Conservation (phyloP, 2,113 vertebrate species). For the Toxotes chatareus region DNA sequence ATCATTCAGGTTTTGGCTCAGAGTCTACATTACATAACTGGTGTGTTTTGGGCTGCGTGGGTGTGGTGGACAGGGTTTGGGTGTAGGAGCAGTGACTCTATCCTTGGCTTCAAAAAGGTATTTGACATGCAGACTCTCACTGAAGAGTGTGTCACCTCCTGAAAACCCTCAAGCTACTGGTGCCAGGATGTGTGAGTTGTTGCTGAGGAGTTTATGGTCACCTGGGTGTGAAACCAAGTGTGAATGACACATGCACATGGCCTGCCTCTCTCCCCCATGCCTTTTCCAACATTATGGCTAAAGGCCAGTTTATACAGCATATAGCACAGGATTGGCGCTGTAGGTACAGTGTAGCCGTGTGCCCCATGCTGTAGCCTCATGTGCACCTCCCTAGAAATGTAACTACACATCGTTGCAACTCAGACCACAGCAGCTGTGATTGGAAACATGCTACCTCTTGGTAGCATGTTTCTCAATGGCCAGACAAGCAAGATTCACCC, state of each 20-base stretch:
- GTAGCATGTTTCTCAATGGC: too few relatives aligned
- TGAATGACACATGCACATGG: conserved; percentile 33
- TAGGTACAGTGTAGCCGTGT: too few relatives aligned
- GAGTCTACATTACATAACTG: conserved; percentile 52
- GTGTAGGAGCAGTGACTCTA: conserved; percentile 13
- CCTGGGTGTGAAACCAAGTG: conserved; percentile 45
- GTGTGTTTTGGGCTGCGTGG: conserved; percentile 49
- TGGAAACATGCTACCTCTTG: too few relatives aligned
- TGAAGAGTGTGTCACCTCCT: background rate
- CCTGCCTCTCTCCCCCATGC: background rate
- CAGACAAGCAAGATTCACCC: too few relatives aligned
- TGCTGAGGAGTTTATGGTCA: conserved; percentile 21
- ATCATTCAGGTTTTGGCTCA: conserved; percentile 49
- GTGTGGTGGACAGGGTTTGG: conserved; percentile 51
- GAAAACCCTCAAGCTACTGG: background rate
- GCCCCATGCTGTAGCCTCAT: too few relatives aligned
- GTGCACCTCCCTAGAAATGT: too few relatives aligned
- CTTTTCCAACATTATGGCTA: conserved; percentile 1
- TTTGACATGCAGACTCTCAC: conserved; percentile 25
- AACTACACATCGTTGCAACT: too few relatives aligned
- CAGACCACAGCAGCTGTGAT: too few relatives aligned
- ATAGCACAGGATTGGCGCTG: too few relatives aligned
- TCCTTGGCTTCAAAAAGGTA: conserved; percentile 11
- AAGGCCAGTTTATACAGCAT: background rate
- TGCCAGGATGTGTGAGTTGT: conserved; percentile 4